A percentile compares a stretch with the other conserved stretches of the same genome.
Conservation (phyloP, 2,113 vertebrate species). For the Poeciliopsis prolifica region DNA sequence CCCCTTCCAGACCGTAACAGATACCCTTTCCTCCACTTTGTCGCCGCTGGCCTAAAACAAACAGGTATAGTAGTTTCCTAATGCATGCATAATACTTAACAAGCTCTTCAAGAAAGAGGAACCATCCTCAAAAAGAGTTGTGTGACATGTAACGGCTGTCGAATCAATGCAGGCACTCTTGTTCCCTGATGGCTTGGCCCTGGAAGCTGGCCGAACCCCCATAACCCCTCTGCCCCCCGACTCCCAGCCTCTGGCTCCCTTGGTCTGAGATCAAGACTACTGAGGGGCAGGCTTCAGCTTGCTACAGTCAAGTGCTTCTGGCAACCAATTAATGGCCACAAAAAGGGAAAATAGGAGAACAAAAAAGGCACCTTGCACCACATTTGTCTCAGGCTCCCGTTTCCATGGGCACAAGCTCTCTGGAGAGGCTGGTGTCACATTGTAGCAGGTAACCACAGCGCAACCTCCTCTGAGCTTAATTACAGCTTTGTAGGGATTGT, state of each 20-base stretch:
- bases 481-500: conserved; percentile 43
- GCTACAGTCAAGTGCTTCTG: conserved; percentile 77
- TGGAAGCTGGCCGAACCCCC: conserved; percentile 54
- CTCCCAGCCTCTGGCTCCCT: conserved; percentile 44
- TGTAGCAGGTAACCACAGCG: conserved; percentile 41
- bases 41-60: conserved; percentile 29
- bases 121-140: conserved; percentile 29
- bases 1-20: conserved; percentile 55
- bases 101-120: conserved; percentile 12
- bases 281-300: conserved; percentile 63
- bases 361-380: conserved; percentile 60
- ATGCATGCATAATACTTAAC: not conserved
- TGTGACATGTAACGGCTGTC: conserved; percentile 62
- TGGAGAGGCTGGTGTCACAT: conserved; percentile 33
- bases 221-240: conserved; percentile 31
- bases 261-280: conserved; percentile 56
- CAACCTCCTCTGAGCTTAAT: conserved; percentile 48
- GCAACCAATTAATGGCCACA: conserved; percentile 69
- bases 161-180: conserved; percentile 62
- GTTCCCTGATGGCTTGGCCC: conserved; percentile 58
- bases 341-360: conserved; percentile 37
- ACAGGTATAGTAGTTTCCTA: conserved; percentile 39
- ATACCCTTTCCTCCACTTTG: conserved; percentile 35
- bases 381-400: conserved; percentile 64
- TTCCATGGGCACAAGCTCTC: conserved; percentile 58